Evolutionary conservation across 2,113 vertebrate genomes (phyloP).

Genomic region (Etia nguti): DNA sequence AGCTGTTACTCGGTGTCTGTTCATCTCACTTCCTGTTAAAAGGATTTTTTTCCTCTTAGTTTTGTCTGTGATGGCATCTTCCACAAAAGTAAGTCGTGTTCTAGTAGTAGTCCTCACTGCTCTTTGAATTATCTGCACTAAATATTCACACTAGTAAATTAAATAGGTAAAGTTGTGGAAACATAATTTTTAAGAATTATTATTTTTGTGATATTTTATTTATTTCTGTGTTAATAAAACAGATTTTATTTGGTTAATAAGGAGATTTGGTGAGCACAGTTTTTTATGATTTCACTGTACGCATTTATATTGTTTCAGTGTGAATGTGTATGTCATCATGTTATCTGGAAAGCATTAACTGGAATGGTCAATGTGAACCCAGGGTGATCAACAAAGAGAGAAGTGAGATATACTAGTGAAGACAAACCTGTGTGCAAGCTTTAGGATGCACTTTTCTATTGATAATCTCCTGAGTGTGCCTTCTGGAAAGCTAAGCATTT

Average conservation of each 20-base stretch:
- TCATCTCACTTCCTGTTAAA: background rate
- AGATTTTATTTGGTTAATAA: no score
- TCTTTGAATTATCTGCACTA: background rate
- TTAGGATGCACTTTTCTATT: no score
- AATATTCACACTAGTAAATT: background rate
- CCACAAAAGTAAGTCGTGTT: background rate
- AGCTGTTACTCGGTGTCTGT: background rate
- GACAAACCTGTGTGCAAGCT: no score
- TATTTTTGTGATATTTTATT: background rate
- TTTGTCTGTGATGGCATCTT: background rate
- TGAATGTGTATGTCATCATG: background rate
- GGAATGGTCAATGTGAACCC: background rate
- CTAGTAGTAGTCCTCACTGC: background rate
- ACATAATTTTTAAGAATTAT: no score
- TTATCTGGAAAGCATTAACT: background rate
- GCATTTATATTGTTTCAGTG: background rate
- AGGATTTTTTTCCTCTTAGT: background rate
- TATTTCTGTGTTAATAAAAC: background rate
- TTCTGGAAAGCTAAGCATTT: no score
- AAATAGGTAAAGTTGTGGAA: background rate
- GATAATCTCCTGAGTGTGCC: no score
- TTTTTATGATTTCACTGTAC: background rate
- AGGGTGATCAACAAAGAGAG: no score
- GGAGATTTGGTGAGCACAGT: no score
- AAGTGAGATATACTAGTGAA: no score